These are phyloP conservation scores for Ceramica pisi DNA, from an alignment of 2,888 invertebrate genomes.

Conservation along the genomic window DNA sequence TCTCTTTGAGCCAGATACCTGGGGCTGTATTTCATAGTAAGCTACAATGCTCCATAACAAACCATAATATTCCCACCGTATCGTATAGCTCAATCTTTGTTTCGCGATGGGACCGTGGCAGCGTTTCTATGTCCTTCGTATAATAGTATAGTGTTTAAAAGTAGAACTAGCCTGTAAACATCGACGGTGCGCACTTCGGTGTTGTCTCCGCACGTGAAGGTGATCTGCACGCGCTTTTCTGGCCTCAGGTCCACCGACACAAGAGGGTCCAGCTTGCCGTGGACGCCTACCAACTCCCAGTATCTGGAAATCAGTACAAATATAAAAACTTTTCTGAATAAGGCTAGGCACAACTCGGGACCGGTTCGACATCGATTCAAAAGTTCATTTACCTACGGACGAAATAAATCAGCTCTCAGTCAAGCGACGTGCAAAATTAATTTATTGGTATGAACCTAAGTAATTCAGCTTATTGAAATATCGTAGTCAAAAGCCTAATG, in stretches of 20 bases:
- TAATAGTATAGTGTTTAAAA: not conserved
- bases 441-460: too few relatives aligned
- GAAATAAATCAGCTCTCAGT: too few relatives aligned
- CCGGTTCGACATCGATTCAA: too few relatives aligned
- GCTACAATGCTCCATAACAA: too few relatives aligned
- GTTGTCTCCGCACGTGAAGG: slow-evolving; percentile 94
- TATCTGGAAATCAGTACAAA: slow-evolving; percentile 90
- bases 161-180: slow-evolving; percentile 90
- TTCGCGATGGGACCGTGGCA: too few relatives aligned
- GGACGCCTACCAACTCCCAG: slow-evolving; percentile 95
- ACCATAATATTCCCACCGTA: too few relatives aligned
- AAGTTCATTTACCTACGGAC: too few relatives aligned
- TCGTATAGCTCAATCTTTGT: too few relatives aligned
- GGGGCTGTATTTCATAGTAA: too few relatives aligned
- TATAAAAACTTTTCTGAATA: not conserved
- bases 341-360: not conserved
- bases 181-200: slow-evolving; percentile 94
- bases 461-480: not conserved
- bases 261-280: slow-evolving; percentile 97
- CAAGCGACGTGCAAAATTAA: not conserved
- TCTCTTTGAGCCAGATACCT: too few relatives aligned
- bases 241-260: slow-evolving; percentile 97
- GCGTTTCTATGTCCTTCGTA: too few relatives aligned
- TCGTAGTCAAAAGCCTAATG: not conserved
- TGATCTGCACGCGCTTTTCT: slow-evolving; percentile 96